Evolutionary conservation across 2,113 vertebrate genomes (phyloP).

Genomic region (Gobiocypris rarus): DNA sequence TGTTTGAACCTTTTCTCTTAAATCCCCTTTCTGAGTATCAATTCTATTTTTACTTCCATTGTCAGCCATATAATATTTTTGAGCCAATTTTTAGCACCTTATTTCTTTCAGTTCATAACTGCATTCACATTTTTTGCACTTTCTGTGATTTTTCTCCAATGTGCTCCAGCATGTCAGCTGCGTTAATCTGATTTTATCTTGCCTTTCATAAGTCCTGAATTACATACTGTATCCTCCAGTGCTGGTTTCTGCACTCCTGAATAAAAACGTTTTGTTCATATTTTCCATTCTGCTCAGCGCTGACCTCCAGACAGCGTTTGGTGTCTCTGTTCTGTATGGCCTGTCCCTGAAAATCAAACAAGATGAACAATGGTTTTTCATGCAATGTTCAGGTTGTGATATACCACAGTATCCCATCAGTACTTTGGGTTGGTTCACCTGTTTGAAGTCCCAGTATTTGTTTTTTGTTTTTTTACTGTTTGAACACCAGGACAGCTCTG

Average conservation of each 20-base stretch:
- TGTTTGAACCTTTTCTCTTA: not conserved
- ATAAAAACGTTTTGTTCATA: conserved; percentile 58
- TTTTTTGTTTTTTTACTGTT: conserved; percentile 54
- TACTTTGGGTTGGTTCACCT: conserved; percentile 58
- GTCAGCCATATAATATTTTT: not conserved
- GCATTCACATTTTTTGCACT: not conserved
- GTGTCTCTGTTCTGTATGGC: conserved; percentile 71
- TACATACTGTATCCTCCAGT: conserved; percentile 71
- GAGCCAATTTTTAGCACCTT: not conserved
- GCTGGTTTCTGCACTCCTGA: conserved; percentile 69
- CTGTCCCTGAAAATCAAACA: conserved; percentile 61
- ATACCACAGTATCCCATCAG: not conserved
- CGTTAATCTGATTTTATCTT: not conserved
- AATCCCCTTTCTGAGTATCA: not conserved
- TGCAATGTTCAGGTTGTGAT: not conserved
- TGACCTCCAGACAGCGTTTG: conserved; percentile 70
- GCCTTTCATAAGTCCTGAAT: conserved; percentile 58
- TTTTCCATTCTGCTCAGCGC: not conserved
- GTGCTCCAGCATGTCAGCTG: too few relatives aligned
- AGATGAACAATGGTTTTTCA: not conserved
- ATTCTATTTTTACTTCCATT: not conserved
- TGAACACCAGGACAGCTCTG: conserved; percentile 64
- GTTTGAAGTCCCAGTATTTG: conserved; percentile 76
- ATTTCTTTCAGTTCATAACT: too few relatives aligned
- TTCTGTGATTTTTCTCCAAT: not conserved